These are phyloP conservation scores for Capreolus pygargus DNA, from an alignment of 2,113 vertebrate species.

Conservation along the genomic window DNA sequence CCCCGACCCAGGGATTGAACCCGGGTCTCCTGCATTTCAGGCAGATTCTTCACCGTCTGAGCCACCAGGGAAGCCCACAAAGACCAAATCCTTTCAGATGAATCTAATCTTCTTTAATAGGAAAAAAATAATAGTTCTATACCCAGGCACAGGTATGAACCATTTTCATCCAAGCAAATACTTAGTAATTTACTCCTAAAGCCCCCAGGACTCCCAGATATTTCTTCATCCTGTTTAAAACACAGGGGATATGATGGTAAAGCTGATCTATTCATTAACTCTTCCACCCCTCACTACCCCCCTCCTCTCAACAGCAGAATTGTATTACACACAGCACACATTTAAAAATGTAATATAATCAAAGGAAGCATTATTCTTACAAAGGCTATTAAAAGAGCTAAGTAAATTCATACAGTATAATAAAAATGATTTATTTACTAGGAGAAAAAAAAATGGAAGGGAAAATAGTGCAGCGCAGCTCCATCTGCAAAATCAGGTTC, in stretches of 20 bases:
- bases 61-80: neutral
- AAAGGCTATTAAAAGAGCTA: conserved; percentile 80
- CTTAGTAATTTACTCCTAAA: conserved; percentile 27
- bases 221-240: conserved; percentile 8
- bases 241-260: neutral
- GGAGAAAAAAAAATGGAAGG: conserved; percentile 73
- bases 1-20: neutral
- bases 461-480: conserved; percentile 68
- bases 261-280: conserved; percentile 12
- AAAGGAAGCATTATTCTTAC: conserved; percentile 77
- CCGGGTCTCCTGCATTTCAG: neutral
- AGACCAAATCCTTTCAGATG: conserved; percentile 38
- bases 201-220: neutral
- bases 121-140: neutral
- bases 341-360: conserved; percentile 74
- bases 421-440: conserved; percentile 84
- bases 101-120: conserved; percentile 27
- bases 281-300: neutral
- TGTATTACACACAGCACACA: conserved; percentile 44
- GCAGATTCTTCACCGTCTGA: neutral
- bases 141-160: neutral
- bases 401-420: conserved; percentile 82
- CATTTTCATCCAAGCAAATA: conserved; percentile 34
- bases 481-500: conserved; percentile 76
- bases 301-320: neutral